Evolutionary conservation across 2,888 invertebrate genomes (phyloP), one percentile per base, ranked within the genome.

Genomic region (Chymomyza caudatula): DNA sequence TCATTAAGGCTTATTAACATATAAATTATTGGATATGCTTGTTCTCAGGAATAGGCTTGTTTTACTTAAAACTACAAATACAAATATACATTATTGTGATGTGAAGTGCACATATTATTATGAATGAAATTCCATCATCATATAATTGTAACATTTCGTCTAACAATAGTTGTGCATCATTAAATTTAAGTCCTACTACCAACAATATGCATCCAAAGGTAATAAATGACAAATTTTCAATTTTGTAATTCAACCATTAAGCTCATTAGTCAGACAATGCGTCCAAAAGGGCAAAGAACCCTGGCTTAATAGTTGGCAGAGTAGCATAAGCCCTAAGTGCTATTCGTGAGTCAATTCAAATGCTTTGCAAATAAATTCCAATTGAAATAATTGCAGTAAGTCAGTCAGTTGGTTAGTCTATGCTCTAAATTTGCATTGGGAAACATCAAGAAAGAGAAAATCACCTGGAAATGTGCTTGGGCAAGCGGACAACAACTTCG

Each of bases 341-440:
- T 29, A 2, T 29, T 8, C 29, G 29, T 11, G 25, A 52, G 60
- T 37, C 66, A 71, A 63, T 56, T 71, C 74, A 76, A 78, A 59
- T 60, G 69, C 78, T 77, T 63, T 59, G 71, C 73, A 75, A 80
- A 84, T 71, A 71, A 52, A 69, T 69, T 59, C 73, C 76, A 47
- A 73, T 81, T 78, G 75, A 80, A 80, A 80, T 80, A 80, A 80
- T 80, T 84, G 84, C 64, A 25, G 53, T 17, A n/a, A 53, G 4
- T 25, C 23, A n/a, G 25, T 3, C n/a, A 25, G 19, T 37, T 13
- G 23, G 54, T 54, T 8, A 54, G 54, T 37, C 29, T 55, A 49
- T 52, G 52, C 60, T 69, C 63, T 25, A 63, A 67, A 83, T 80
- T 67, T 83, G 80, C 78, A 80, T 76, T 47, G 61, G 63, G 37